Conservation (phyloP, 64 coral and sea anemone species). For the Acropora tenuis region DNA sequence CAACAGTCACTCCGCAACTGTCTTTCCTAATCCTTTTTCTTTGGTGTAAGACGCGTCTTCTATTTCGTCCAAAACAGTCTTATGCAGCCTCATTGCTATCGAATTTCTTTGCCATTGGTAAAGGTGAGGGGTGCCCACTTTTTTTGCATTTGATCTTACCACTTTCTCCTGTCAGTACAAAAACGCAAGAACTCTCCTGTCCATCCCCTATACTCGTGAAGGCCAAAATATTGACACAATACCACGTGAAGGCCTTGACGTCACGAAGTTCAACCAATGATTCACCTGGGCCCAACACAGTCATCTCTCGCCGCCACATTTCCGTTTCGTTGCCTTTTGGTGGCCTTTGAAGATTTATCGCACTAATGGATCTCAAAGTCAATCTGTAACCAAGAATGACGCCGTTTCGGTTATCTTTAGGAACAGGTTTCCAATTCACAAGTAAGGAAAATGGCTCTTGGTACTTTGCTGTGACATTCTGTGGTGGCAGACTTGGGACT, state of each 20-base stretch:
- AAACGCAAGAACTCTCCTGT: not conserved
- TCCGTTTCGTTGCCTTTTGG: not conserved
- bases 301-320: not conserved
- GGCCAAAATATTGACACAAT: slow-evolving; percentile 39
- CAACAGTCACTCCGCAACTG: no score
- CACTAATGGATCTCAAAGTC: slow-evolving; percentile 2
- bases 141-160: not conserved
- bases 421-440: slow-evolving; percentile 45
- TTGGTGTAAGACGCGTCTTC: no score
- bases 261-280: not conserved
- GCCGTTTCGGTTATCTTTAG: slow-evolving; percentile 22
- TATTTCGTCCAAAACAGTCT: no score
- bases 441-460: not conserved
- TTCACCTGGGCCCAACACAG: not conserved
- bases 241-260: slow-evolving; percentile 36
- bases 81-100: no score
- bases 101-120: no score
- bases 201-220: slow-evolving; percentile 30
- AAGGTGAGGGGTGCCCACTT: no score
- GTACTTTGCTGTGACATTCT: slow-evolving; percentile 29
- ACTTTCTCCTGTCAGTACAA: slow-evolving; percentile 20
- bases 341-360: not conserved
- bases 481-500: slow-evolving; percentile 47
- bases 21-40: no score
- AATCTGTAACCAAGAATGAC: slow-evolving; percentile 49